Percentiles rank a stretch among this genome's conserved stretches.
Conservation (phyloP, 2,113 vertebrate species). For the Argyrosomus japonicus region DNA sequence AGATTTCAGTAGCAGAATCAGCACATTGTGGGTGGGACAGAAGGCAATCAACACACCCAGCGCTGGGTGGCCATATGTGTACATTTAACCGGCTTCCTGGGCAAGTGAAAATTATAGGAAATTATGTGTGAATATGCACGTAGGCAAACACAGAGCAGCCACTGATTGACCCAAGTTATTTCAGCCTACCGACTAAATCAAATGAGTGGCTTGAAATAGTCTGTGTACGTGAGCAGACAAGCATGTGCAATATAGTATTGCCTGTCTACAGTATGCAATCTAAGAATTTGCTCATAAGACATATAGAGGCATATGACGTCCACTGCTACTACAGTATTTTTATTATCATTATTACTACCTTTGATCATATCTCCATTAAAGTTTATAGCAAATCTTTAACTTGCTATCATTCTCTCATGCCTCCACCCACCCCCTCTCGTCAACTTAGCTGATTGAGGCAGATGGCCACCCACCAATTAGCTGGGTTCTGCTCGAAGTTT, state of each 20-base stretch:
- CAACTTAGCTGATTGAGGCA: too few relatives aligned
- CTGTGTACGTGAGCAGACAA: not conserved
- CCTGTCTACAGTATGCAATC: not conserved
- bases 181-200: slow-evolving; percentile 33
- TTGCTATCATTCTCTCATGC: too few relatives aligned
- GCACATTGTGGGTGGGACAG: slow-evolving; percentile 24
- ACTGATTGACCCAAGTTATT: slow-evolving; percentile 42
- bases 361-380: too few relatives aligned
- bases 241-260: not conserved
- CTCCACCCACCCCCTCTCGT: too few relatives aligned
- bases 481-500: too few relatives aligned
- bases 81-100: slow-evolving; percentile 47
- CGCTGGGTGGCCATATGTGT: slow-evolving; percentile 43
- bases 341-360: too few relatives aligned
- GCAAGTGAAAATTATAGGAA: slow-evolving; percentile 58
- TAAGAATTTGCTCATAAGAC: not conserved
- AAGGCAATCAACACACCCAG: slow-evolving; percentile 27
- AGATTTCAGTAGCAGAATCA: slow-evolving; percentile 33
- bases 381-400: too few relatives aligned
- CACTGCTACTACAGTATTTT: too few relatives aligned
- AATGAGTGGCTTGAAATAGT: slow-evolving; percentile 30
- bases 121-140: slow-evolving; percentile 58
- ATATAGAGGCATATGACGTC: too few relatives aligned
- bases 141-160: slow-evolving; percentile 51
- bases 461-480: too few relatives aligned